A percentile compares a stretch with the other conserved stretches of the same genome.
phyloP scores from a whole-genome alignment of 2,888 invertebrate species.

The Epicampocera succincta region DNA sequence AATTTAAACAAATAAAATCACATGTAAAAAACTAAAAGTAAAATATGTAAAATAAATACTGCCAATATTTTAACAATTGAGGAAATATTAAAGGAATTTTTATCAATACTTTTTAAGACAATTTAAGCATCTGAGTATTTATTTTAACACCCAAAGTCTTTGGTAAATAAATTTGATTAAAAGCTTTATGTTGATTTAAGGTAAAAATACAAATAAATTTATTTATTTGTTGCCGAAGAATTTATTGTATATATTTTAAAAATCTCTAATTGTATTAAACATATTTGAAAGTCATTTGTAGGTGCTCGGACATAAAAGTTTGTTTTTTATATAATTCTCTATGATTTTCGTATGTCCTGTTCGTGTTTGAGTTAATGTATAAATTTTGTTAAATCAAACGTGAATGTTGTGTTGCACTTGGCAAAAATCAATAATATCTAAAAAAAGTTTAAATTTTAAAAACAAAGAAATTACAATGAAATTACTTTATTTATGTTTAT shows the following conservation, averaged over 20 bases:
- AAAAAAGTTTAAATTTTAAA: too few relatives aligned
- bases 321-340: too few relatives aligned
- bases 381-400: too few relatives aligned
- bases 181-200: conserved; percentile 20
- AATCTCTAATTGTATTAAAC: conserved; percentile 28
- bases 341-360: too few relatives aligned
- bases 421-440: too few relatives aligned
- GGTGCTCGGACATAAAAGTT: too few relatives aligned
- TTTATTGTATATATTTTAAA: conserved; percentile 25
- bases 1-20: conserved; percentile 1
- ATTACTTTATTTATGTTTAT: too few relatives aligned
- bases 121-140: background rate
- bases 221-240: conserved; percentile 22
- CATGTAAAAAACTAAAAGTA: background rate
- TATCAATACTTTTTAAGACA: background rate
- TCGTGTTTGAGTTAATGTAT: too few relatives aligned
- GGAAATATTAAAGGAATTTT: background rate
- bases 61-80: conserved; percentile 31
- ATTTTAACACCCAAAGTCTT: conserved; percentile 26
- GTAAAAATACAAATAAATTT: conserved; percentile 5
- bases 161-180: conserved; percentile 36
- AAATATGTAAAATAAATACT: conserved; percentile 26
- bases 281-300: conserved; percentile 41
- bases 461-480: too few relatives aligned
- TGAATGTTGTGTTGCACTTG: too few relatives aligned